Percentiles rank a stretch among this genome's conserved stretches.
These are phyloP conservation scores for Oryctolagus cuniculus DNA, from an alignment of 2,113 vertebrate species.

Conservation along the genomic window mOryCun1.1 NC_091439.1:66829501-66830000, in stretches of 20 bases:
- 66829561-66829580: slow-evolving; percentile 42
- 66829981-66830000: not conserved
- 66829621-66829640: not conserved
- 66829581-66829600: slow-evolving; percentile 14
- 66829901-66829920: not conserved
- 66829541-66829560: slow-evolving; percentile 9
- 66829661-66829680: not conserved
- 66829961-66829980: not conserved
- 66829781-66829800: not conserved
- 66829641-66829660: not conserved
- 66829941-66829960: not conserved
- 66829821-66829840: not conserved
- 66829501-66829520: slow-evolving; percentile 36
- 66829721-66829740: slow-evolving; percentile 44
- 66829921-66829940: not conserved
- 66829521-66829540: slow-evolving; percentile 30
- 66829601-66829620: not conserved
- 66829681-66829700: slow-evolving; percentile 1
- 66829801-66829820: slow-evolving; percentile 42
- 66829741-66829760: slow-evolving; percentile 24
- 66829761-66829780: slow-evolving; percentile 16
- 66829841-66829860: slow-evolving; percentile 16
- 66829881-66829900: not conserved
- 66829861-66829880: not conserved
- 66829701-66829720: not conserved